Percentiles rank a stretch among this genome's conserved stretches.
These are phyloP conservation scores for Sardinella longiceps DNA, from an alignment of 2,797 vertebrate species.

Conservation along the genomic window DNA sequence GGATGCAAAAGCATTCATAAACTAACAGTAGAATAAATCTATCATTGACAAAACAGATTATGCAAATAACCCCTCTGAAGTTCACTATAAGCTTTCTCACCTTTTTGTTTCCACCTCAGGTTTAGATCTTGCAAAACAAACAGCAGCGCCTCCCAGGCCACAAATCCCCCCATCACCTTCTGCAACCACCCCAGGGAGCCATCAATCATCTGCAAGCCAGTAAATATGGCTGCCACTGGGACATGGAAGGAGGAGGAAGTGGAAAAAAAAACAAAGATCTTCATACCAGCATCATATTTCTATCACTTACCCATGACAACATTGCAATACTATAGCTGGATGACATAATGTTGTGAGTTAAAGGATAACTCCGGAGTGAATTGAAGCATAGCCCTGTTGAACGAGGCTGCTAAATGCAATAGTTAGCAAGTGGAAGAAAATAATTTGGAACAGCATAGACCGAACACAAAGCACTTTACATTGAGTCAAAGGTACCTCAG, in stretches of 20 bases:
- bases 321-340: not conserved
- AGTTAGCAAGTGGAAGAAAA: too few species aligned
- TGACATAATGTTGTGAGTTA: not conserved
- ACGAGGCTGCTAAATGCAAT: too few species aligned
- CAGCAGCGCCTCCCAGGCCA: constrained; percentile 72
- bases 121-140: constrained; percentile 62
- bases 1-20: not conserved
- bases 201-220: constrained; percentile 70
- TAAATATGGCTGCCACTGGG: constrained; percentile 76
- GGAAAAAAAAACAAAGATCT: not conserved
- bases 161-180: constrained; percentile 77
- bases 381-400: too few species aligned
- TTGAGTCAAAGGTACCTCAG: too few species aligned
- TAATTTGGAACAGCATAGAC: too few species aligned
- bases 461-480: too few species aligned
- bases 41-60: too few species aligned
- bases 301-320: not conserved
- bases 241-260: constrained; percentile 28
- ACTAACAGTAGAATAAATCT: not conserved
- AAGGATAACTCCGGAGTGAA: too few species aligned
- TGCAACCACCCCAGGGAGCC: constrained; percentile 62
- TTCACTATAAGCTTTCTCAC: constrained; percentile 50
- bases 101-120: constrained; percentile 50
- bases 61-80: not conserved
- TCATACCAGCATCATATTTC: not conserved